Conservation (phyloP, 2,113 vertebrate species). For the Genyomyrus donnyi region DNA sequence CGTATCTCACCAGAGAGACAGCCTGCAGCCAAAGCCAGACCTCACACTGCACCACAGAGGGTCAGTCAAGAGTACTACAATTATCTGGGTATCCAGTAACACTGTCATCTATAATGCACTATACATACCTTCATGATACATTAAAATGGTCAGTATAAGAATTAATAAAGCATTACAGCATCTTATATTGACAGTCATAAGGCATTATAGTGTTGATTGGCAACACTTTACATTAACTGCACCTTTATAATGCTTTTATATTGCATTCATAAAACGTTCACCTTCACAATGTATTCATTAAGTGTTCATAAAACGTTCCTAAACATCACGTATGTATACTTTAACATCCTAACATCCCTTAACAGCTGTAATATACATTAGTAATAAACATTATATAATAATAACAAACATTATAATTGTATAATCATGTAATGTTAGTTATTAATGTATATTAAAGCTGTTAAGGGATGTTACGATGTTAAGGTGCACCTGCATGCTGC, state of each 20-base stretch:
- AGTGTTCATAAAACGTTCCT: no score
- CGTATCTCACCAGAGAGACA: background rate
- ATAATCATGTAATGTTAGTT: no score
- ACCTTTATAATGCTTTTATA: background rate
- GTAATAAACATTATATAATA: no score
- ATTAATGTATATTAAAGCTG: no score
- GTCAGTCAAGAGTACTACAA: background rate
- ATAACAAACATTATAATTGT: no score
- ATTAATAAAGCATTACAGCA: background rate
- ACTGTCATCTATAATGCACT: background rate
- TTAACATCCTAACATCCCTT: no score
- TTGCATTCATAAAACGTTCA: background rate
- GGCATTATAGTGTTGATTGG: background rate
- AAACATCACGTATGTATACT: no score
- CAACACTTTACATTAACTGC: background rate
- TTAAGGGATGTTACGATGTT: no score
- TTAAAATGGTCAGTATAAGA: background rate
- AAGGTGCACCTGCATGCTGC: no score
- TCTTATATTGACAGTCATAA: background rate
- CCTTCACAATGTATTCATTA: background rate
- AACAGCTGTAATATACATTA: no score
- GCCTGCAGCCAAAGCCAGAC: background rate
- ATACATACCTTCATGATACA: background rate
- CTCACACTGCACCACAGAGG: background rate
- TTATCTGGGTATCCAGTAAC: background rate